phyloP scores from a whole-genome alignment of 2,113 vertebrate genomes.

The Indicator indicator region DNA sequence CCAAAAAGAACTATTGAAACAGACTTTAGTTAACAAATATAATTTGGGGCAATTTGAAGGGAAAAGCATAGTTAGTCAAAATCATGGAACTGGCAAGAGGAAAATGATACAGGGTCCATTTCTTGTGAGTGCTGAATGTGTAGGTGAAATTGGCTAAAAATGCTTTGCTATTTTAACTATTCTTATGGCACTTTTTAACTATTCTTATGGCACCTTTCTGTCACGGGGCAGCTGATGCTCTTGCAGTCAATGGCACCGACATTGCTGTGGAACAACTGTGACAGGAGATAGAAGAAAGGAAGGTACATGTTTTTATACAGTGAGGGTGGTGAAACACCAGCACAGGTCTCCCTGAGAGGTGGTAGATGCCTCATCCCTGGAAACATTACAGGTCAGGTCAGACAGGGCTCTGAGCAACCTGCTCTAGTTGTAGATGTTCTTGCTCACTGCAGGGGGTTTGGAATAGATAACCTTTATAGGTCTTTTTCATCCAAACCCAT shows the following conservation, averaged over 20 bases:
- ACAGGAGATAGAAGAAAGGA: not conserved
- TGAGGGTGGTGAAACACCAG: not conserved
- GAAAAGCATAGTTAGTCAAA: not conserved
- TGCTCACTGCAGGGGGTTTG: not conserved
- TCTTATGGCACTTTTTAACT: not conserved
- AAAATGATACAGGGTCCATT: not conserved
- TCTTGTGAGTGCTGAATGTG: not conserved
- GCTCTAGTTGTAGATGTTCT: no score
- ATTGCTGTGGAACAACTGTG: not conserved
- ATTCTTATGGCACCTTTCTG: not conserved
- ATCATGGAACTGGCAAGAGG: not conserved
- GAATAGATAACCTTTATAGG: not conserved
- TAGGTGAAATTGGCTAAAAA: not conserved
- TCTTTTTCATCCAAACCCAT: not conserved
- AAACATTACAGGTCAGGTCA: not conserved
- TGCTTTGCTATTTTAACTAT: not conserved
- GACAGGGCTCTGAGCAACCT: not conserved
- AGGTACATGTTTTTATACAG: not conserved
- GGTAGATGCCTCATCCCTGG: not conserved
- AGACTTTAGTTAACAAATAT: not conserved
- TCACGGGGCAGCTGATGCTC: not conserved
- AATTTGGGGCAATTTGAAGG: not conserved
- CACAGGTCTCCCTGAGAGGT: not conserved
- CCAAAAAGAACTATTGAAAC: not conserved
- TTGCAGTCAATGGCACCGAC: fast-evolving